Evolutionary conservation across 2,113 vertebrate genomes (phyloP).

Genomic region (Hyperopisus bebe): DNA sequence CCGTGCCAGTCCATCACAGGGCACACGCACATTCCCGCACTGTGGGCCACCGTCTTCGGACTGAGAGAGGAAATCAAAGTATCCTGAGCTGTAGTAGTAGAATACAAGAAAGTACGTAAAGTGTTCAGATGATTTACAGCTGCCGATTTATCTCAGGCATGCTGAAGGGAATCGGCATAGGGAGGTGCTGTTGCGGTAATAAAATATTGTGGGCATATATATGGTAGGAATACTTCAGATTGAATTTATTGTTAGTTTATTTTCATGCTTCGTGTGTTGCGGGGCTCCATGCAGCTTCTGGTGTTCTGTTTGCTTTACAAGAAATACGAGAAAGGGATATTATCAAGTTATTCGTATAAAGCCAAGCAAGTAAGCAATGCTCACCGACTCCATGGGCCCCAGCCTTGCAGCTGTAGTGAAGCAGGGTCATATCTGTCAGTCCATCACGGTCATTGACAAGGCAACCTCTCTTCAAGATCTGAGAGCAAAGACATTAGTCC

Average conservation of each 20-base stretch:
- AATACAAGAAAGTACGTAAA: not conserved
- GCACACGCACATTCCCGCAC: not conserved
- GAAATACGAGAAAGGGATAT: not conserved
- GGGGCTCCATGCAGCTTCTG: not conserved
- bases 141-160: not conserved
- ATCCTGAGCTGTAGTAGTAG: not conserved
- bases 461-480: conserved; percentile 87
- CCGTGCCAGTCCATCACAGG: not conserved
- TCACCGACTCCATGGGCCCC: conserved; percentile 86
- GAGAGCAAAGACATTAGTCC: conserved; percentile 16
- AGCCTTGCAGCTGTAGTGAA: conserved; percentile 89
- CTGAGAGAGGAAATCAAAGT: not conserved
- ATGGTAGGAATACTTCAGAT: not conserved
- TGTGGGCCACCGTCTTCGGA: not conserved
- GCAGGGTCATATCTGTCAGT: conserved; percentile 86
- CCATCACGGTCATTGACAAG: conserved; percentile 87
- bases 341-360: not conserved
- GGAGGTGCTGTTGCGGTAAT: not conserved
- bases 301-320: not conserved
- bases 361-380: conserved; percentile 24
- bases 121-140: not conserved
- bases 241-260: not conserved
- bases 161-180: not conserved
- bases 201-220: not conserved
- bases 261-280: not conserved